Percentiles rank a stretch among this genome's conserved stretches.
Conservation (phyloP, 1,140 invertebrate species). For the Hycleus cichorii region DNA sequence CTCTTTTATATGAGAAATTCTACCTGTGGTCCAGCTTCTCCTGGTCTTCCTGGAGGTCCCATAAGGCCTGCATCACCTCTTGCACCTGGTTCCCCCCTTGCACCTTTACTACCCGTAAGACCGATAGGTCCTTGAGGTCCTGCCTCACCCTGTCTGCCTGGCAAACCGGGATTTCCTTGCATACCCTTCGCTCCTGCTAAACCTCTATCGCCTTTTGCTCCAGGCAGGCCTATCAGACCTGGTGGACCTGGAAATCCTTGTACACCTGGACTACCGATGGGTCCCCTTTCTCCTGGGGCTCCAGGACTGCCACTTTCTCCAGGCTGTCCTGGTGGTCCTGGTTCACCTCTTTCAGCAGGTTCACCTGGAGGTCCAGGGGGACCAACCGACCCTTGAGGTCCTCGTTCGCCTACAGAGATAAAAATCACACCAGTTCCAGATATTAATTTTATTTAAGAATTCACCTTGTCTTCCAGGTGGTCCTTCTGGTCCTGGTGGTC, state of each 20-base stretch:
- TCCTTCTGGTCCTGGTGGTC: slow-evolving; percentile 57
- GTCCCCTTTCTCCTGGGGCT: slow-evolving; percentile 58
- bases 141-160: slow-evolving; percentile 50
- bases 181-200: slow-evolving; percentile 60
- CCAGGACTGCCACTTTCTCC: slow-evolving; percentile 68
- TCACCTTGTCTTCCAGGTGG: slow-evolving; percentile 52
- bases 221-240: slow-evolving; percentile 59
- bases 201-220: slow-evolving; percentile 66
- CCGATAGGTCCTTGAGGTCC: slow-evolving; percentile 59
- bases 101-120: slow-evolving; percentile 62
- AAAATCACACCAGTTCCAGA: background rate
- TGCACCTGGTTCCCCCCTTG: slow-evolving; percentile 63
- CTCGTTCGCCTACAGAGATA: slow-evolving; percentile 48
- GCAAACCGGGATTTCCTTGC: slow-evolving; percentile 55
- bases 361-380: slow-evolving; percentile 66
- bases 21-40: slow-evolving; percentile 61
- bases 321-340: slow-evolving; percentile 60
- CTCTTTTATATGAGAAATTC: slow-evolving; percentile 8
- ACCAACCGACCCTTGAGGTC: slow-evolving; percentile 59
- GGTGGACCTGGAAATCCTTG: slow-evolving; percentile 59
- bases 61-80: slow-evolving; percentile 67
- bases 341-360: slow-evolving; percentile 65
- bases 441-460: background rate
- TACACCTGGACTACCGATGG: slow-evolving; percentile 49
- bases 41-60: slow-evolving; percentile 62